Percentiles rank a stretch among this genome's conserved stretches.
Conservation (phyloP, 2,888 invertebrate genomes). For the Melanophora roralis region DNA sequence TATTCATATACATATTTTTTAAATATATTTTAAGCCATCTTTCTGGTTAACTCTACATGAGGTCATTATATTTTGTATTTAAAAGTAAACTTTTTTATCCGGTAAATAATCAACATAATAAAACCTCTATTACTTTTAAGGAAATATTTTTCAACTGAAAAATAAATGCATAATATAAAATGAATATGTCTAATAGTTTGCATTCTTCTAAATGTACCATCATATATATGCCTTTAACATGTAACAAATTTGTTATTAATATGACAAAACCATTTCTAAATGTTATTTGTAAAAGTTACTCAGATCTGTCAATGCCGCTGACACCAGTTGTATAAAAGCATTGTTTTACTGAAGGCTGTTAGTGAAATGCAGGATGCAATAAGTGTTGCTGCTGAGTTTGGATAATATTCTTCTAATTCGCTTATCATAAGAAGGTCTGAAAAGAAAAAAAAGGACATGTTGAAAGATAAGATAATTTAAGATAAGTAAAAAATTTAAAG, state of each 20-base stretch:
- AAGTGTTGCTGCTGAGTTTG: conserved; percentile 37
- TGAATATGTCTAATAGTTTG: background rate
- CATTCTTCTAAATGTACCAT: background rate
- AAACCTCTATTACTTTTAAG: too few relatives aligned
- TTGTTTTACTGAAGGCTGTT: conserved; percentile 34
- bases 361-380: conserved; percentile 3
- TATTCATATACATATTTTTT: too few relatives aligned
- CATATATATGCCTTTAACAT: conserved; percentile 9
- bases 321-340: conserved; percentile 23
- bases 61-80: too few relatives aligned
- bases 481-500: too few relatives aligned
- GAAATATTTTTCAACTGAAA: background rate
- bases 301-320: conserved; percentile 50
- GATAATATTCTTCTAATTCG: conserved; percentile 59
- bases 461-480: too few relatives aligned
- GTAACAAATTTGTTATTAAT: background rate
- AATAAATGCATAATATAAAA: background rate
- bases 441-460: background rate
- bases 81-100: too few relatives aligned
- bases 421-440: conserved; percentile 52
- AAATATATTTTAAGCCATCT: too few relatives aligned
- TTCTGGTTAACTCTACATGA: too few relatives aligned
- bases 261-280: conserved; percentile 33
- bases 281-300: background rate
- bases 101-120: too few relatives aligned